Evolutionary conservation across 2,888 invertebrate genomes (phyloP).

Genomic region (Griposia aprilina): DNA sequence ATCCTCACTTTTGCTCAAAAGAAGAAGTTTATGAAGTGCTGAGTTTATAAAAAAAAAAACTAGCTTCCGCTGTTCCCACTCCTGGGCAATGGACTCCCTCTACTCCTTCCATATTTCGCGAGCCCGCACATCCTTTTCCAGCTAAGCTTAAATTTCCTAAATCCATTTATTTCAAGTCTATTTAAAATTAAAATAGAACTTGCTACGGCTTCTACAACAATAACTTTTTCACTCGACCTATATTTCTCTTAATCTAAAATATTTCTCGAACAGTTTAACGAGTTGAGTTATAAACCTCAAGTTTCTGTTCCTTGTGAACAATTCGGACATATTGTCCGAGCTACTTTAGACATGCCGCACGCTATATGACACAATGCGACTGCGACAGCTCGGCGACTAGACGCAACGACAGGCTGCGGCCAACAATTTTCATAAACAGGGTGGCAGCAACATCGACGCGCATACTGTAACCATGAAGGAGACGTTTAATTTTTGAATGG

Average conservation of each 20-base stretch:
- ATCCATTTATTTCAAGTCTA: not conserved
- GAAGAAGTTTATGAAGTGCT: too few species aligned
- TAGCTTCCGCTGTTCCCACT: too few species aligned
- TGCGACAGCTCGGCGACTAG: not conserved
- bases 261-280: conserved; percentile 41
- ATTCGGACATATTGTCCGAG: conserved; percentile 40
- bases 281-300: conserved; percentile 43
- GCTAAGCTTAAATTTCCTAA: not conserved
- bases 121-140: too few species aligned
- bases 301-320: conserved; percentile 38
- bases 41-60: too few species aligned
- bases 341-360: conserved; percentile 17
- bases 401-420: not conserved
- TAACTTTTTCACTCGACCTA: conserved; percentile 37
- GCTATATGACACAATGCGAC: not conserved
- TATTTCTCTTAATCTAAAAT: conserved; percentile 33
- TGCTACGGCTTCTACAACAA: not conserved
- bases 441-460: too few species aligned
- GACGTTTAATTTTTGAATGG: too few species aligned
- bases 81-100: too few species aligned
- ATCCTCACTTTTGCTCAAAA: not conserved
- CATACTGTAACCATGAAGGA: too few species aligned
- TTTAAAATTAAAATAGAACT: not conserved
- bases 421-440: not conserved
- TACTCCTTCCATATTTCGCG: too few species aligned